Conservation (phyloP, 2,113 vertebrate genomes). For the Onychostruthus taczanowskii region DNA sequence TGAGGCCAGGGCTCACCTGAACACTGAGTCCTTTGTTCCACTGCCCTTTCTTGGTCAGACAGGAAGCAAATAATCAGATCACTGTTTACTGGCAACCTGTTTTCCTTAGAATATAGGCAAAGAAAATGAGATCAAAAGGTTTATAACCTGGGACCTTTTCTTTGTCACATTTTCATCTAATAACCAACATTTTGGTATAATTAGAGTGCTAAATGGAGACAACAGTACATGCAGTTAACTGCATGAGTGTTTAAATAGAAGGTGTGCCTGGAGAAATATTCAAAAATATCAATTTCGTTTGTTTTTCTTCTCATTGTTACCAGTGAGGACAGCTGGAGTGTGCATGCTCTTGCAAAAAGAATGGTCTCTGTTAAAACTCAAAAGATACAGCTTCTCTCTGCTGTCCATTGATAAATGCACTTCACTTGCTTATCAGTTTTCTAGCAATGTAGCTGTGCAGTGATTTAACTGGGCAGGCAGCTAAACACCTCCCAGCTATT, state of each 20-base stretch:
- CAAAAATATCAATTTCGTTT: background rate
- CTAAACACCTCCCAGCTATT: background rate
- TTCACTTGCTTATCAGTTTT: background rate
- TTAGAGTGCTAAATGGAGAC: background rate
- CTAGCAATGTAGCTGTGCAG: background rate
- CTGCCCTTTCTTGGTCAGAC: background rate
- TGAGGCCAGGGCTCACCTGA: background rate
- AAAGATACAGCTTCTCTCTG: background rate
- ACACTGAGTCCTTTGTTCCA: slow-evolving; percentile 6
- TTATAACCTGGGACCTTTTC: background rate
- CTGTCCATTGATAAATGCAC: background rate
- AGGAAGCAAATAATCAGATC: background rate
- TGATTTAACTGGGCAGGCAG: background rate
- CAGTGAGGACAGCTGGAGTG: background rate
- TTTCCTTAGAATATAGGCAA: background rate
- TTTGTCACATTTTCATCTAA: background rate
- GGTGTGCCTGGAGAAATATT: background rate
- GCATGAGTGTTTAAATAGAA: background rate
- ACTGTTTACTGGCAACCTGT: background rate
- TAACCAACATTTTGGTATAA: background rate
- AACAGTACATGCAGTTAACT: background rate
- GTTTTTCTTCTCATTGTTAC: background rate
- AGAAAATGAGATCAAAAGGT: background rate
- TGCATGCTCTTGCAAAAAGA: background rate
- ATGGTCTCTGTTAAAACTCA: background rate